Percentiles rank a stretch among this genome's conserved stretches.
phyloP scores from a whole-genome alignment of 2,888 invertebrate species.

The Drosophila nr. medialis region DNA sequence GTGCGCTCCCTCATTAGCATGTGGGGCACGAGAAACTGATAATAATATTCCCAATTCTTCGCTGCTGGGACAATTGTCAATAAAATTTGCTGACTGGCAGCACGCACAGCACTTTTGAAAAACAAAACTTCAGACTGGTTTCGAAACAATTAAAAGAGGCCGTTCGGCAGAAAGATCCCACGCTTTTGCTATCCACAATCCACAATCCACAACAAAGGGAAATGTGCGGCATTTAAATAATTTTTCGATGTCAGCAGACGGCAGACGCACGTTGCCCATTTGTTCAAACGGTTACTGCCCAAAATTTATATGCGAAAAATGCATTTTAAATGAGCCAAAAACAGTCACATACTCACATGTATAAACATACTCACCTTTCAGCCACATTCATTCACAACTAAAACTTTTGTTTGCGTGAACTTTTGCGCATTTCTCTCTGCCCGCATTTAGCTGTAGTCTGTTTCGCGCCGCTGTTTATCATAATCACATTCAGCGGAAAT shows the following conservation, averaged over 20 bases:
- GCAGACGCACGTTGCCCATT: constrained; percentile 56
- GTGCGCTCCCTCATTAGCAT: constrained; percentile 68
- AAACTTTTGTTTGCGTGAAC: constrained; percentile 49
- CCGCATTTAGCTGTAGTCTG: constrained; percentile 23
- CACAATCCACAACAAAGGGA: constrained; percentile 41
- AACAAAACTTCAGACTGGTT: constrained; percentile 51
- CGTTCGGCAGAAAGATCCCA: constrained; percentile 59
- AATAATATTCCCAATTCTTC: constrained; percentile 50
- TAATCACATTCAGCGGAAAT: constrained; percentile 72
- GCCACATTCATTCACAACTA: constrained; percentile 46
- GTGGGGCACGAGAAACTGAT: constrained; percentile 69
- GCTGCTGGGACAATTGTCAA: constrained; percentile 69
- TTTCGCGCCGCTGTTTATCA: constrained; percentile 51
- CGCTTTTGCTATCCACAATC: constrained; percentile 53
- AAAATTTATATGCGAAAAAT: constrained; percentile 77
- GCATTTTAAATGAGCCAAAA: constrained; percentile 63
- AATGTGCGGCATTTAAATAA: constrained; percentile 72
- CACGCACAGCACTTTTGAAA: constrained; percentile 63
- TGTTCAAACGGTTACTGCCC: constrained; percentile 64
- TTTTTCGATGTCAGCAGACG: constrained; percentile 59
- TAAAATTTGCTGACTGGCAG: constrained; percentile 63
- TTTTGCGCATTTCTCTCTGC: constrained; percentile 57
- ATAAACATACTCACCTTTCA: constrained; percentile 3
- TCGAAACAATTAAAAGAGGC: constrained; percentile 60
- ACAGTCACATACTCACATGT: constrained; percentile 6